phyloP scores from a whole-genome alignment of 53 echinoderm and acorn worm genomes.

The Stichopus horrens region DNA sequence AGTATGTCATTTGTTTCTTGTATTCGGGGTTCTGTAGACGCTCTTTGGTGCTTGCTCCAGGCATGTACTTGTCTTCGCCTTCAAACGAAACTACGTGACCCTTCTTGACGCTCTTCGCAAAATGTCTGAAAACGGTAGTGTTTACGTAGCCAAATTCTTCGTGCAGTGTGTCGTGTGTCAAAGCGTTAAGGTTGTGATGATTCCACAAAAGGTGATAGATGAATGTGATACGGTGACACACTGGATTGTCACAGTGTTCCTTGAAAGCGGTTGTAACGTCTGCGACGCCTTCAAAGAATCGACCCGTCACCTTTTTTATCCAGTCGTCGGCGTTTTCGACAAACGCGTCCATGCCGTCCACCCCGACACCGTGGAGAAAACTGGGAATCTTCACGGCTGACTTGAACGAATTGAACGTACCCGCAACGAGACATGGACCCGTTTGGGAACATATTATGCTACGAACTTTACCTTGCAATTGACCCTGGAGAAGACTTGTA shows the following conservation, averaged over 20 bases:
- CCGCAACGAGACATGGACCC: slow-evolving; percentile 56
- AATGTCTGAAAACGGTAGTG: slow-evolving; percentile 52
- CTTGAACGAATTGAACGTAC: slow-evolving; percentile 57
- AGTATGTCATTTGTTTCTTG: slow-evolving; percentile 43
- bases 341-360: slow-evolving; percentile 62
- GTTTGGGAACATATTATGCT: slow-evolving; percentile 62
- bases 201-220: slow-evolving; percentile 65
- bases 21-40: slow-evolving; percentile 46
- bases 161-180: slow-evolving; percentile 68
- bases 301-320: slow-evolving; percentile 44
- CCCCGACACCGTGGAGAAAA: slow-evolving; percentile 62
- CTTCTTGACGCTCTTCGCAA: slow-evolving; percentile 53
- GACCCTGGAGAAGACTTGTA: slow-evolving; percentile 55
- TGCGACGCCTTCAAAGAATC: slow-evolving; percentile 52
- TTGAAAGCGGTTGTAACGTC: slow-evolving; percentile 52
- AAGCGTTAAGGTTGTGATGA: slow-evolving; percentile 58
- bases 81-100: slow-evolving; percentile 53
- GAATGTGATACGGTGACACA: slow-evolving; percentile 74
- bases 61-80: slow-evolving; percentile 63
- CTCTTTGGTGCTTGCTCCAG: slow-evolving; percentile 44
- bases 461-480: slow-evolving; percentile 60
- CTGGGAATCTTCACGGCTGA: slow-evolving; percentile 51
- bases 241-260: slow-evolving; percentile 69
- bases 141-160: slow-evolving; percentile 63
- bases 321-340: slow-evolving; percentile 42